phyloP scores from a whole-genome alignment of 2,888 invertebrate species.

The Polyommatus iphigenia region DNA sequence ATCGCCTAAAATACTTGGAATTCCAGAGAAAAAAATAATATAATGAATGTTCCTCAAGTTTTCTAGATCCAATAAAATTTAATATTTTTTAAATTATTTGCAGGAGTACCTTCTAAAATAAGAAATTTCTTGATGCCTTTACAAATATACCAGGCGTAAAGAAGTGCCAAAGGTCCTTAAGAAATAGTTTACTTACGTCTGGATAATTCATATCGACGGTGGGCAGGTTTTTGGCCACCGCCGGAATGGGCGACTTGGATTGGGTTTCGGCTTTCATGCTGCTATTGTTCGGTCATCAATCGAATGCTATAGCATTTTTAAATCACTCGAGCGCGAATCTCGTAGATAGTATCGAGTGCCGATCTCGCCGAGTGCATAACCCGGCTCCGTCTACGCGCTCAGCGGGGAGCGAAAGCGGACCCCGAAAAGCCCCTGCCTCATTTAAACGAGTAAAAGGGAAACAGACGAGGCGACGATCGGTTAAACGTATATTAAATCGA shows the following conservation, averaged over 20 bases:
- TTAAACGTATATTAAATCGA: constrained; percentile 64
- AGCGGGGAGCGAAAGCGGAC: constrained; percentile 30
- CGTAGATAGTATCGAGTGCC: constrained; percentile 48
- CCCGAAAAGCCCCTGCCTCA: constrained; percentile 20
- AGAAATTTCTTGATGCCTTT: too few relatives aligned
- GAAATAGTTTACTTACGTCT: constrained; percentile 59
- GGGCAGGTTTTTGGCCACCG: constrained; percentile 57
- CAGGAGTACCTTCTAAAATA: too few relatives aligned
- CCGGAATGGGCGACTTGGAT: constrained; percentile 53
- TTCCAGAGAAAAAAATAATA: background rate
- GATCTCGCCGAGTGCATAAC: constrained; percentile 57
- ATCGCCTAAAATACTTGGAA: too few relatives aligned
- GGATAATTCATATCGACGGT: constrained; percentile 61
- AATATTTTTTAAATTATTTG: too few relatives aligned
- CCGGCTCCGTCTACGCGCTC: constrained; percentile 36
- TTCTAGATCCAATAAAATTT: too few relatives aligned
- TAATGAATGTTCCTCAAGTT: background rate
- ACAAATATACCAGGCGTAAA: background rate
- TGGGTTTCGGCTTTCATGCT: constrained; percentile 54
- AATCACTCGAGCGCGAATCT: constrained; percentile 50
- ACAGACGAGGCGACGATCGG: constrained; percentile 52
- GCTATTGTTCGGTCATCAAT: constrained; percentile 44
- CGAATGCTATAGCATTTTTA: constrained; percentile 51
- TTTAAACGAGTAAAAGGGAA: constrained; percentile 45
- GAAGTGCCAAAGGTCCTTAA: background rate